phyloP scores from a whole-genome alignment of 2,113 vertebrate species.

The Sitta europaea region DNA sequence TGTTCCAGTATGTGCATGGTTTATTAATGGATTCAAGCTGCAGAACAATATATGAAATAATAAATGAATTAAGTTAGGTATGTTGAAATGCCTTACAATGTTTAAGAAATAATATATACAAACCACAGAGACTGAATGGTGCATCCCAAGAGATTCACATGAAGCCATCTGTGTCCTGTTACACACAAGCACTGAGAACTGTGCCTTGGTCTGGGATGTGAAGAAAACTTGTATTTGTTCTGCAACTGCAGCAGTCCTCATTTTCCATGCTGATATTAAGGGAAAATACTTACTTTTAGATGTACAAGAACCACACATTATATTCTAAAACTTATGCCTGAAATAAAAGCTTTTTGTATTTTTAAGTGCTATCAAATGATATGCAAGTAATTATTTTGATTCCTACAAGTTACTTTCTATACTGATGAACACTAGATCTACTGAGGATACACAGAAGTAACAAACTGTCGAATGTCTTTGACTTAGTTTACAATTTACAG shows the following conservation, averaged over 20 bases:
- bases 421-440: background rate
- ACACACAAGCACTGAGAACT: slow-evolving; percentile 64
- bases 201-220: slow-evolving; percentile 42
- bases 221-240: slow-evolving; percentile 58
- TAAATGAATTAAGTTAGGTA: background rate
- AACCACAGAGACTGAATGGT: slow-evolving; percentile 49
- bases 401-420: background rate
- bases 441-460: background rate
- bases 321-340: background rate
- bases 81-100: background rate
- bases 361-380: background rate
- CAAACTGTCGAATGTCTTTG: background rate
- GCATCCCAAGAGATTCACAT: slow-evolving; percentile 50
- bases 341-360: background rate
- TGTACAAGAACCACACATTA: background rate
- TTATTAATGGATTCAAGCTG: slow-evolving; percentile 22
- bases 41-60: background rate
- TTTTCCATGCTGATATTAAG: slow-evolving; percentile 66
- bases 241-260: slow-evolving; percentile 25
- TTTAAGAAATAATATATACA: slow-evolving; percentile 44
- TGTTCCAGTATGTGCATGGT: background rate
- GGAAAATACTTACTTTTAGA: background rate
- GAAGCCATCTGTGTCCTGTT: slow-evolving; percentile 29
- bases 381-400: background rate
- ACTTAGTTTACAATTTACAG: background rate